Evolutionary conservation across 35 echinoderm and acorn worm genomes (phyloP), one percentile per base, ranked within the genome.

Genomic region (Eucidaris tribuloides): DNA sequence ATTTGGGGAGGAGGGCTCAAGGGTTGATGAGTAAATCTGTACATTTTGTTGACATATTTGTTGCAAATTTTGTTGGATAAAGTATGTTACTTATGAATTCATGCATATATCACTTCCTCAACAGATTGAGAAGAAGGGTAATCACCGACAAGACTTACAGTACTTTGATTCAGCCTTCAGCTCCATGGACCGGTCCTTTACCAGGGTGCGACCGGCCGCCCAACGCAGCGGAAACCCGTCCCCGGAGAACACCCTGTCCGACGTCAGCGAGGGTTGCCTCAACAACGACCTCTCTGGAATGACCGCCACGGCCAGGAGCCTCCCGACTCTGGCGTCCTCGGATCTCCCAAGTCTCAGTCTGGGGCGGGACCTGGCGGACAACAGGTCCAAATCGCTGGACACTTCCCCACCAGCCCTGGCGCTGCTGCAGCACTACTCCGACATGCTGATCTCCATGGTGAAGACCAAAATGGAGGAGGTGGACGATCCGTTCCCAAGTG

Each of bases 351-450:
- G 35, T 19, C 46, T 7, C 76, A 62, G 27, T 77, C 57, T 48
- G 29, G 37, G 42, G 58, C 41, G 40, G 62, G 57, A 35, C 33
- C 32, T 36, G 29, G 29, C 37, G 46, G 57, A 63, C 27, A 65
- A 31, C 38, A 28, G 43, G 43, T 35, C 84, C 25, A 37, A 45
- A 39, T 19, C 65, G 14, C 45, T 80, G 71, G 40, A 79, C n/a
- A 41, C 27, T 22, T 66, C 84, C 7, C 58, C 38, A n/a, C 57
- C 43, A 63, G 77, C 85, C 24, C 17, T 88, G 22, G 85, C 76
- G 15, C 22, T 88, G 40, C 77, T 88, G 40, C 76, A 88, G 29
- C 85, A 81, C 23, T 88, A 88, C 58, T 81, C 85, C 0, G 59
- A 79, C 24, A 81, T 80, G 52, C 18, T 81, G 42, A 77, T 80